Conservation (phyloP, 2,888 invertebrate species). For the Clostera curtula region DNA sequence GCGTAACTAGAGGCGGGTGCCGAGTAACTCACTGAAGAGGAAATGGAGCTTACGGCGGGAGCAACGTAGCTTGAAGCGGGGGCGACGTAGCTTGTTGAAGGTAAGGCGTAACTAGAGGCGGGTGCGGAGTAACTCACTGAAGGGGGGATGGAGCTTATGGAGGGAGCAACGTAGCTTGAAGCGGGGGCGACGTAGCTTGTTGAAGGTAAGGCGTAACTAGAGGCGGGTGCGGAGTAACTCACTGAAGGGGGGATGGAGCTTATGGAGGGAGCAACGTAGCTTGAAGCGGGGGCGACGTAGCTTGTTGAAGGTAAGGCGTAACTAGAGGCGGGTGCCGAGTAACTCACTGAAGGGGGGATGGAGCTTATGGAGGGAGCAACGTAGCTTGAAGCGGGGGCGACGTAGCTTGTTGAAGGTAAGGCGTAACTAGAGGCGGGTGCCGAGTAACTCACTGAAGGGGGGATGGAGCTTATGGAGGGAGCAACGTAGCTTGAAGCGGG, state of each 20-base stretch:
- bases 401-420: too few relatives aligned
- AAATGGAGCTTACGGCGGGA: constrained; percentile 3
- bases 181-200: constrained; percentile 2
- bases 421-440: too few relatives aligned
- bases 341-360: constrained; percentile 5
- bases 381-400: constrained; percentile 2
- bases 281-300: neutral
- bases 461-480: constrained; percentile 33
- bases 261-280: too few relatives aligned
- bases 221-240: constrained; percentile 5
- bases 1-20: too few relatives aligned
- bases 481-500: too few relatives aligned
- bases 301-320: neutral
- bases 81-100: neutral
- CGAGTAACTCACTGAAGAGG: constrained; percentile 4
- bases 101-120: too few relatives aligned
- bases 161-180: too few relatives aligned
- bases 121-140: neutral
- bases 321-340: neutral
- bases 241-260: neutral
- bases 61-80: constrained; percentile 5
- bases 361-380: constrained; percentile 3
- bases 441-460: neutral
- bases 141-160: constrained; percentile 25
- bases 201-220: constrained; percentile 3